These are phyloP conservation scores for Peribatodes rhomboidaria DNA, from an alignment of 2,888 invertebrate species.

Conservation along the genomic window DNA sequence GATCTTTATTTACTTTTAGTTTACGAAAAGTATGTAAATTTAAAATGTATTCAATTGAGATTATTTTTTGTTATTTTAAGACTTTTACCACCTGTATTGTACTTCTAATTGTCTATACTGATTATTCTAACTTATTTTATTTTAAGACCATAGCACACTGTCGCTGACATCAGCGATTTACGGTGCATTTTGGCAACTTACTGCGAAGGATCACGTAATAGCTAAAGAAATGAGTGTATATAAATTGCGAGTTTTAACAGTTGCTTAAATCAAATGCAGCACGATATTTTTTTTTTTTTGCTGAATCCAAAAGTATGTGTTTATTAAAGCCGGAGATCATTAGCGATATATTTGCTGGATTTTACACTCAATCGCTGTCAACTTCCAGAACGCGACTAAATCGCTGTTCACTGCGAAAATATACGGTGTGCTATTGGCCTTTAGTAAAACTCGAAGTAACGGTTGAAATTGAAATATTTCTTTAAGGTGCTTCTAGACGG, in stretches of 20 bases:
- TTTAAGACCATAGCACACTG: neutral
- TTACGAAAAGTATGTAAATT: slow-evolving; percentile 2
- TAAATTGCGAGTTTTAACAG: neutral
- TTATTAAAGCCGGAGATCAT: no score
- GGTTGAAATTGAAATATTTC: neutral
- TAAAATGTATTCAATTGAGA: slow-evolving; percentile 31
- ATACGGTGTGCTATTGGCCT: neutral
- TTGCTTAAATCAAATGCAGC: neutral
- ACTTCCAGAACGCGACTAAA: neutral
- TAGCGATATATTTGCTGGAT: no score
- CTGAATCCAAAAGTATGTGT: neutral
- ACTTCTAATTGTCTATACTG: slow-evolving; percentile 10
- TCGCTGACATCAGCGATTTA: neutral
- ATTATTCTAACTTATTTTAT: slow-evolving; percentile 1
- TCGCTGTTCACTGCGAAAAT: slow-evolving; percentile 1
- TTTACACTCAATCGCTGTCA: no score
- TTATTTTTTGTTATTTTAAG: slow-evolving; percentile 30
- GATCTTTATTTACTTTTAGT: slow-evolving; percentile 22
- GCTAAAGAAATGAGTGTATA: no score
- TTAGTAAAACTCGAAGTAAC: neutral
- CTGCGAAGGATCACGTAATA: neutral
- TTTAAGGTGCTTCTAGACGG: no score
- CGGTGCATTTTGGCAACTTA: neutral
- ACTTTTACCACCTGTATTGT: slow-evolving; percentile 32
- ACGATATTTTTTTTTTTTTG: neutral